phyloP scores from a whole-genome alignment of 2,113 vertebrate genomes.

The Mungos mungo region DNA sequence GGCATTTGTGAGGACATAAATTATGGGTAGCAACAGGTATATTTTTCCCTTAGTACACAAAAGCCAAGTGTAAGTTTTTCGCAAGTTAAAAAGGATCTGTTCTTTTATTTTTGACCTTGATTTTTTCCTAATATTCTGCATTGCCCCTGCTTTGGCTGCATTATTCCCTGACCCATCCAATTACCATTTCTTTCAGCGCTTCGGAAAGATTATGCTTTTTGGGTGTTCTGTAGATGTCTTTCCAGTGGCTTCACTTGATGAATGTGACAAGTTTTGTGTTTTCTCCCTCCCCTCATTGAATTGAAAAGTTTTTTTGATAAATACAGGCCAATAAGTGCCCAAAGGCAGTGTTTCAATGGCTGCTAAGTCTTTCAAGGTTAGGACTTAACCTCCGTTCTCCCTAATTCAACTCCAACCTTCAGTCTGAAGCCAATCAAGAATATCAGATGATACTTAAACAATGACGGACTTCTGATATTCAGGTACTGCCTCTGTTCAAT shows the following conservation, averaged over 20 bases:
- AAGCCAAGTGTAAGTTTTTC: conserved; percentile 86
- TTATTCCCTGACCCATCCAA: conserved; percentile 92
- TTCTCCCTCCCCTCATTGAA: conserved; percentile 96
- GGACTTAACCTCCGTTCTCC: conserved; percentile 99
- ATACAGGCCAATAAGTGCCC: conserved; percentile 95
- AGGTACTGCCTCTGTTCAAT: conserved; percentile 98
- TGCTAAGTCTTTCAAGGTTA: conserved; percentile 99
- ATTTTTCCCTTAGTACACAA: conserved; percentile 77
- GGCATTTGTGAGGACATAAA: conserved; percentile 72
- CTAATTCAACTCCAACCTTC: conserved; percentile 98
- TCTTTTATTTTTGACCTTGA: conserved; percentile 87
- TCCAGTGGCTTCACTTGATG: conserved; percentile 99
- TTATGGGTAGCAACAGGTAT: conserved; percentile 83
- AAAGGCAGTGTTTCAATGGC: conserved; percentile 97
- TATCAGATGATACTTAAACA: conserved; percentile 99
- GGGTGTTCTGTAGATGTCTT: conserved; percentile 98
- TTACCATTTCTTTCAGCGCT: conserved; percentile 99
- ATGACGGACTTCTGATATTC: conserved; percentile 99
- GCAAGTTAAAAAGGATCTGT: conserved; percentile 82
- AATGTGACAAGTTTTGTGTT: conserved; percentile 99
- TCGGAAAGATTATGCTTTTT: conserved; percentile 99
- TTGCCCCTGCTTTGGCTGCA: conserved; percentile 91
- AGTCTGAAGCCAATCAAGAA: conserved; percentile 99
- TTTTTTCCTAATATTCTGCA: conserved; percentile 84
- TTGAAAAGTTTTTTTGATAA: conserved; percentile 95